A percentile compares a stretch with the other conserved stretches of the same genome.
phyloP scores from a whole-genome alignment of 30 jellyfish, hydroid and myxozoan species.

The Aurelia sp. region DNA sequence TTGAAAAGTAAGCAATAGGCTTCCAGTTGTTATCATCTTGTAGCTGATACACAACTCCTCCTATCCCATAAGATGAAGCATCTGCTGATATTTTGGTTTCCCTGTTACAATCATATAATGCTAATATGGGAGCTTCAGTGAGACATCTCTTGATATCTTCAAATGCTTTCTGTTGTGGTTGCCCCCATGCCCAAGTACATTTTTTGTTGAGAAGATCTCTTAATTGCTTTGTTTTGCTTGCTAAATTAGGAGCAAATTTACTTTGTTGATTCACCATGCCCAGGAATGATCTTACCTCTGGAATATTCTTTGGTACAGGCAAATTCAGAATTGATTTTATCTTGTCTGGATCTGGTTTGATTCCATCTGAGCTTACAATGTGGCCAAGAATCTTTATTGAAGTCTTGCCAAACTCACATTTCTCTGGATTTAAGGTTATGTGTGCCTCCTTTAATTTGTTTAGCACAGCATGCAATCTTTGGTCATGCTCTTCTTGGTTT shows the following conservation, averaged over 20 bases:
- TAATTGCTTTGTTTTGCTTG: conserved; percentile 48
- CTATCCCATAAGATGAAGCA: conserved; percentile 64
- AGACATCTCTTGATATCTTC: conserved; percentile 36
- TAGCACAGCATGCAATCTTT: conserved; percentile 32
- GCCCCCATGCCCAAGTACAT: conserved; percentile 46
- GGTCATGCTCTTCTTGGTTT: conserved; percentile 51
- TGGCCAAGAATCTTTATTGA: conserved; percentile 30
- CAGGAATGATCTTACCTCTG: conserved; percentile 45
- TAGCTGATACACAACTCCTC: conserved; percentile 43
- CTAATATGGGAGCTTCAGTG: conserved; percentile 18
- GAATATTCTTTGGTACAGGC: conserved; percentile 49
- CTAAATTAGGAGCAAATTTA: conserved; percentile 46
- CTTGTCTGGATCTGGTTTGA: conserved; percentile 44
- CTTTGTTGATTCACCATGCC: conserved; percentile 56
- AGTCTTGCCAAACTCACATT: conserved; percentile 39
- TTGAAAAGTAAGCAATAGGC: conserved; percentile 54
- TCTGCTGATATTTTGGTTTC: conserved; percentile 45
- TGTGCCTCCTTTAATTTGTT: conserved; percentile 45
- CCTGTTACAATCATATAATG: conserved; percentile 3
- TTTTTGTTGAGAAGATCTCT: conserved; percentile 34
- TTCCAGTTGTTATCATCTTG: conserved; percentile 44
- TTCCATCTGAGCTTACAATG: conserved; percentile 50
- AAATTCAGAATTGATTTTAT: conserved; percentile 27
- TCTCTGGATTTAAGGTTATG: conserved; percentile 63
- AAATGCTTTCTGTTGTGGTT: conserved; percentile 47